These are phyloP conservation scores for Poecile atricapillus DNA, from an alignment of 2,113 vertebrate genomes.

Conservation along the genomic window DNA sequence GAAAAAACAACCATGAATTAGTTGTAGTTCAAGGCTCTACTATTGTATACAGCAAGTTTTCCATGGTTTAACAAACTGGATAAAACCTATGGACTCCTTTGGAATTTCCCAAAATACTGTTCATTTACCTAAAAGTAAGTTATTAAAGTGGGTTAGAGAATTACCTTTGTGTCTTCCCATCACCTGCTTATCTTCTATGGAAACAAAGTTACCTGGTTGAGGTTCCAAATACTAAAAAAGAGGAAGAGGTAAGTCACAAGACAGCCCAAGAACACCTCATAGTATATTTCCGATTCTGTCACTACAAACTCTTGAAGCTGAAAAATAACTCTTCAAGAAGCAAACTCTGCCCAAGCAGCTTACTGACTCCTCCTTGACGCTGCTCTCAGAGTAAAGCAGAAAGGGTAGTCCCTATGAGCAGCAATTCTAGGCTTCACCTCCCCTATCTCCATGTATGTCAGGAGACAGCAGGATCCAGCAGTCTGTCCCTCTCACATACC, in stretches of 20 bases:
- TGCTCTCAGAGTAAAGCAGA: not conserved
- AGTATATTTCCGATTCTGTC: not conserved
- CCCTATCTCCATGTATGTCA: not conserved
- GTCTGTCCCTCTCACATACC: not conserved
- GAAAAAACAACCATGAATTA: not conserved
- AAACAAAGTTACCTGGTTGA: constrained; percentile 88
- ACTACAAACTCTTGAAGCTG: not conserved
- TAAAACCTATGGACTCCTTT: not conserved
- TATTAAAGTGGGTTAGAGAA: not conserved
- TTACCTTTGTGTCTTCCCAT: constrained; percentile 89
- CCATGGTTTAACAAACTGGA: not conserved
- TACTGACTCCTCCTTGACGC: not conserved
- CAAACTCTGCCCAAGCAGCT: not conserved
- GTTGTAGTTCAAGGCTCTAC: not conserved
- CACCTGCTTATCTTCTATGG: constrained; percentile 85
- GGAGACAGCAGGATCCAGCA: not conserved
- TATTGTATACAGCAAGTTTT: not conserved
- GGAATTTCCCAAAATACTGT: not conserved
- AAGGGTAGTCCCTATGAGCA: not conserved
- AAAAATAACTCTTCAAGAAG: not conserved
- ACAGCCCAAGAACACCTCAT: not conserved
- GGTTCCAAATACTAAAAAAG: constrained; percentile 87
- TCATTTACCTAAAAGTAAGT: not conserved
- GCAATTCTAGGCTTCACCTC: not conserved
- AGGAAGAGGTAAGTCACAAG: not conserved